Evolutionary conservation across 2,888 invertebrate species (phyloP), one percentile per base, ranked within the genome.

Genomic region (Chymomyza fuscimana): DNA sequence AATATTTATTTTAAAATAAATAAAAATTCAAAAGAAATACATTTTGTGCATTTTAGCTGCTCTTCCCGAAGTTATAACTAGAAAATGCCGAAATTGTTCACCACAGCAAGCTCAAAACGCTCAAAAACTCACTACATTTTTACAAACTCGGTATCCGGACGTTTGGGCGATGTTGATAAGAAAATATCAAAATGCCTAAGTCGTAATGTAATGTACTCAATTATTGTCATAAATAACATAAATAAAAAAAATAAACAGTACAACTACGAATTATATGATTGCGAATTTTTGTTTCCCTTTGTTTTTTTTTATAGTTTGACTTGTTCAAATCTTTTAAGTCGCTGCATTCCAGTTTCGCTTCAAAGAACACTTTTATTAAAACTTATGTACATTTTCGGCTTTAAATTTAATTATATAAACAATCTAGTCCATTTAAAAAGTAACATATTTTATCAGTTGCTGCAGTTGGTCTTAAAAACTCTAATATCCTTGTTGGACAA

Each of bases 401-500:
- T 12, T 5, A 12, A 46, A 46, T 46, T 46, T 5, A 46, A 46
- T 46, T 12, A 46, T 12, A 12, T 40, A 46, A 46, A 12, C 40
- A 46, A 46, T 40, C 1, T 40, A 46, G 40, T 46, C 40, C 9
- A 32, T 12, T 46, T 15, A 12, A 46, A 12, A 12, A 12, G 2
- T 10, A 46, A 46, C 40, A 46, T 46, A 22, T 50, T 64, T 19
- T 19, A 19, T 19, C 19, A 19, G 19, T 19, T 19, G 19, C 19
- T 19, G 19, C 19, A 19, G 19, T 19, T 19, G 19, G 19, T 19
- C 19, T 19, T 19, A 19, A 19, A 22, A 25, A 25, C 16, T 56
- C 40, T 93, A 96, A 92, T 95, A 96, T 16, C 96, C 96, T 83
- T 95, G 94, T 89, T 97, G 97, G 79, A 96, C 93, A 91, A 97